Evolutionary conservation across 2,113 vertebrate genomes (phyloP).

Genomic region (Balaenoptera acutorostrata): DNA sequence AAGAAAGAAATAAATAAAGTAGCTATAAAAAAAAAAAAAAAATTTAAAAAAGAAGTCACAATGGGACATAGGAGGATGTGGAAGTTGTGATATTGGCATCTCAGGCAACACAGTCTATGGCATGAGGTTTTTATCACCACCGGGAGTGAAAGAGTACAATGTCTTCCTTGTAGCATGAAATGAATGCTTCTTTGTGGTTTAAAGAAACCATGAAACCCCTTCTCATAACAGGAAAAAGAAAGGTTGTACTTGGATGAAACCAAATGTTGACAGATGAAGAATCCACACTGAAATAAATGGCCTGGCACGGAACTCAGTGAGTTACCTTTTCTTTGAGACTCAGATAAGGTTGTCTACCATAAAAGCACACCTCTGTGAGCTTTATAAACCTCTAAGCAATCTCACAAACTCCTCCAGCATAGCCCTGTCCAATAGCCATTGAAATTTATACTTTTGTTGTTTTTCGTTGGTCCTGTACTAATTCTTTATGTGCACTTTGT

Average conservation of each 20-base stretch:
- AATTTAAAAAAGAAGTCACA: neutral
- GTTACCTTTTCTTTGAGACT: conserved; percentile 37
- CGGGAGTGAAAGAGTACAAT: neutral
- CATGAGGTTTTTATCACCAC: neutral
- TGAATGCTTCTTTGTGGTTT: neutral
- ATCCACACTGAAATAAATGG: neutral
- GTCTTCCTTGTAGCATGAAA: neutral
- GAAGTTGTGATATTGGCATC: neutral
- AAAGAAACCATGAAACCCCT: neutral
- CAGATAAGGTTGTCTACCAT: neutral
- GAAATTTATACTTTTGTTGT: neutral
- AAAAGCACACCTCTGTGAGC: conserved; percentile 39
- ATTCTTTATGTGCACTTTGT: neutral
- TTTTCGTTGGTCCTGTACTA: neutral
- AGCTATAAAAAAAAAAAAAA: no score
- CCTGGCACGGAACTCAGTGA: conserved; percentile 6
- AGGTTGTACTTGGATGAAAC: conserved; percentile 61
- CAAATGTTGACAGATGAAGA: conserved; percentile 54
- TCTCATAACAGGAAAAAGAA: neutral
- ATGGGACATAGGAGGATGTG: neutral
- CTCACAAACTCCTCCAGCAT: conserved; percentile 39
- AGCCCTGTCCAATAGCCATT: neutral
- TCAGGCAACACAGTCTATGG: neutral
- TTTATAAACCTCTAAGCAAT: conserved; percentile 57
- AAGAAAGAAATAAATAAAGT: no score